These are phyloP conservation scores for Ophion ellenae DNA, from an alignment of 2,888 invertebrate genomes.

Conservation along the genomic window DNA sequence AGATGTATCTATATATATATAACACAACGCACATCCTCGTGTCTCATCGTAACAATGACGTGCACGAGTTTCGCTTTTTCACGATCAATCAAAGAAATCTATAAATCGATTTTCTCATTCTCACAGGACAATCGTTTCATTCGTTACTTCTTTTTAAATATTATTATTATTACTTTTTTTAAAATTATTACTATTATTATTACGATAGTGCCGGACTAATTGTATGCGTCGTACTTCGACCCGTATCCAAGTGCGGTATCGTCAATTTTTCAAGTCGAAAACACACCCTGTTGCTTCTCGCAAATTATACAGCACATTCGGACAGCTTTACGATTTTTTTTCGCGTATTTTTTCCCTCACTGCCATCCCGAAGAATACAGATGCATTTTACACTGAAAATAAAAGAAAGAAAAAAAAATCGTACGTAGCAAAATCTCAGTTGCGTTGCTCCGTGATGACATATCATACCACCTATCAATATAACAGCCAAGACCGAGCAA, in stretches of 20 bases:
- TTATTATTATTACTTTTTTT: slow-evolving; percentile 41
- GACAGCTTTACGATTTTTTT: slow-evolving; percentile 28
- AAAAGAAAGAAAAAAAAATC: slow-evolving; percentile 27
- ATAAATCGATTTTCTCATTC: slow-evolving; percentile 28
- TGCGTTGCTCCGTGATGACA: slow-evolving; percentile 68
- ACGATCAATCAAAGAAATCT: slow-evolving; percentile 29
- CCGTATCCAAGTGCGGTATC: slow-evolving; percentile 45
- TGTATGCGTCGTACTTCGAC: slow-evolving; percentile 52
- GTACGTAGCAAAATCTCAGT: slow-evolving; percentile 54
- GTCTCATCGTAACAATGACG: slow-evolving; percentile 16
- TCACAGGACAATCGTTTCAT: slow-evolving; percentile 45
- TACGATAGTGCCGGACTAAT: slow-evolving; percentile 65
- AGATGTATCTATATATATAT: slow-evolving; percentile 16
- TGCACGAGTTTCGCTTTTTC: slow-evolving; percentile 18
- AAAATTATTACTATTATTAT: slow-evolving; percentile 61
- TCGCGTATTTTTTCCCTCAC: slow-evolving; percentile 10
- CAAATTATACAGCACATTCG: slow-evolving; percentile 49
- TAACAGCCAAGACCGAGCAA: slow-evolving; percentile 75
- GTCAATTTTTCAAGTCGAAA: slow-evolving; percentile 40
- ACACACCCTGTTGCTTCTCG: slow-evolving; percentile 35
- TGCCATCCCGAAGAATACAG: background rate
- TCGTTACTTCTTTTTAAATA: slow-evolving; percentile 28
- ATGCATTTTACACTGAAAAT: slow-evolving; percentile 29
- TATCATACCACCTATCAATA: slow-evolving; percentile 68
- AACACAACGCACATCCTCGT: slow-evolving; percentile 34